Evolutionary conservation across 2,888 invertebrate genomes (phyloP).

Genomic region (Cyclophora punctaria): DNA sequence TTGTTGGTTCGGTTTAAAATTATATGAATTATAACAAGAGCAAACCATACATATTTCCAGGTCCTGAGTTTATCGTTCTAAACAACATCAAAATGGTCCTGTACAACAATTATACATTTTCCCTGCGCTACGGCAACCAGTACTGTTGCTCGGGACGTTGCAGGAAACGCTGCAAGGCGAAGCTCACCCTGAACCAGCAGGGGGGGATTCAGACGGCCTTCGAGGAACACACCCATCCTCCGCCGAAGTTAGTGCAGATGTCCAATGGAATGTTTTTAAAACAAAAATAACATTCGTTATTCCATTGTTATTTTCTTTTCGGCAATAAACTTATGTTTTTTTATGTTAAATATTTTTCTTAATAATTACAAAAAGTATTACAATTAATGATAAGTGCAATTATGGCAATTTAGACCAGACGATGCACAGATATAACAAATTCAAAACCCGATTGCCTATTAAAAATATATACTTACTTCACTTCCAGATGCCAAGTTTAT

Average conservation of each 20-base stretch:
- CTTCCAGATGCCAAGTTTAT: not conserved
- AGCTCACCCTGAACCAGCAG: conserved; percentile 17
- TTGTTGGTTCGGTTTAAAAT: too few species aligned
- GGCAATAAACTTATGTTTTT: too few species aligned
- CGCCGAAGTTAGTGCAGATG: conserved; percentile 12
- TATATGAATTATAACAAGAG: too few species aligned
- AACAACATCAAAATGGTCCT: not conserved
- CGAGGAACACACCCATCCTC: conserved; percentile 26
- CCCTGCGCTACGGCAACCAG: not conserved
- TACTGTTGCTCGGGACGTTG: conserved; percentile 22
- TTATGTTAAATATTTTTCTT: too few species aligned
- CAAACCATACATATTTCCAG: not conserved
- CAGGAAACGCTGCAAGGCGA: conserved; percentile 20
- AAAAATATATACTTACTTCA: too few species aligned
- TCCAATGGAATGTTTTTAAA: conserved; percentile 1
- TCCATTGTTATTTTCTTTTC: too few species aligned
- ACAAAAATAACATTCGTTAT: too few species aligned
- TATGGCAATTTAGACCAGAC: too few species aligned
- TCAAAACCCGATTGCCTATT: too few species aligned
- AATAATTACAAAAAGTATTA: too few species aligned
- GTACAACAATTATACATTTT: conserved; percentile 2
- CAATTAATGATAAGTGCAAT: too few species aligned
- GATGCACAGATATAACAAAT: too few species aligned
- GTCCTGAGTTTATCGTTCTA: not conserved
- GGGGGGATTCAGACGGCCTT: conserved; percentile 17